Conservation (phyloP, 2,797 vertebrate genomes). For the Lutjanus campechanus region DNA sequence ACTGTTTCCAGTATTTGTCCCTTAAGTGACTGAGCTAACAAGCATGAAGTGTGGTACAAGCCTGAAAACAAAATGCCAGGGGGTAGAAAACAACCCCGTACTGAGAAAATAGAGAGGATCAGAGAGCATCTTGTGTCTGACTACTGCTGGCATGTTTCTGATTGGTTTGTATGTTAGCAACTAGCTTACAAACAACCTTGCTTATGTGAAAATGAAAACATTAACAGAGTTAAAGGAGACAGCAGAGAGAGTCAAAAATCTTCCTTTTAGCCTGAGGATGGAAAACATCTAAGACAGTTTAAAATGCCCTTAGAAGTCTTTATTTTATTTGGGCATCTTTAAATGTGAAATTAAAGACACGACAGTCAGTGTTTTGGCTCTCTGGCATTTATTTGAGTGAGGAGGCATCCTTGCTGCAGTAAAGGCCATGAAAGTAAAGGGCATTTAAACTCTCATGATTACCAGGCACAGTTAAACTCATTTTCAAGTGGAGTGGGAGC, state of each 20-base stretch:
- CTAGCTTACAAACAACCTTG: not conserved
- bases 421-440: not conserved
- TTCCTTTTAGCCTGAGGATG: no score
- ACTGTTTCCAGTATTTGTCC: not conserved
- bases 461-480: not conserved
- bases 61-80: not conserved
- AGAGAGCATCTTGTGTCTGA: not conserved
- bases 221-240: not conserved
- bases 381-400: not conserved
- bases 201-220: not conserved
- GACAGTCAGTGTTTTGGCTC: not conserved
- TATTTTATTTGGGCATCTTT: not conserved
- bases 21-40: no score
- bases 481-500: not conserved
- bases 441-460: not conserved
- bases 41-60: not conserved
- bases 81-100: not conserved
- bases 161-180: not conserved
- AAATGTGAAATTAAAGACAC: not conserved
- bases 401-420: not conserved
- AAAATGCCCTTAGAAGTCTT: not conserved
- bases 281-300: not conserved
- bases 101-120: not conserved
- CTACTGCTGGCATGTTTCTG: not conserved
- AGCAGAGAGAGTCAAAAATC: not conserved